phyloP scores from a whole-genome alignment of 2,113 vertebrate genomes.

The Cyanocitta stelleri region DNA sequence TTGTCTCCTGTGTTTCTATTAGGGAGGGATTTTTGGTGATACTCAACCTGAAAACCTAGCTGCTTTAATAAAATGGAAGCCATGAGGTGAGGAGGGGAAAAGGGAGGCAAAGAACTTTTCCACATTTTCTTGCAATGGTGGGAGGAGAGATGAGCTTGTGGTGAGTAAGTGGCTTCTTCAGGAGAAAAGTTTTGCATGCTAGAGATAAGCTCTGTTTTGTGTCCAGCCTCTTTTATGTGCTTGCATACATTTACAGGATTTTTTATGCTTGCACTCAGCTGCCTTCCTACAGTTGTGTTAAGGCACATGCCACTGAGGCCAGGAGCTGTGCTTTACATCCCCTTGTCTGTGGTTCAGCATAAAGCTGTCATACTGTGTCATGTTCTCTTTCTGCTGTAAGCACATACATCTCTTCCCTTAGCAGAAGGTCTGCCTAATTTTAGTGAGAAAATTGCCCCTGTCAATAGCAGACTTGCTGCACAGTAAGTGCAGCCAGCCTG shows the following conservation, averaged over 20 bases:
- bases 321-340: background rate
- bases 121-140: background rate
- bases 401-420: background rate
- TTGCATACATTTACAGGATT: background rate
- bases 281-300: background rate
- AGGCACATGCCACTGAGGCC: accelerated
- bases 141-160: background rate
- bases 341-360: background rate
- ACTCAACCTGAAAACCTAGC: background rate
- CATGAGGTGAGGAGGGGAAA: background rate
- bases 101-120: background rate
- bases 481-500: background rate
- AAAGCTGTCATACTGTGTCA: background rate
- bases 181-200: background rate
- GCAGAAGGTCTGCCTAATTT: background rate
- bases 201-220: background rate
- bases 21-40: background rate
- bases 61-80: background rate
- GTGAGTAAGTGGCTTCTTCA: background rate
- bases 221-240: background rate
- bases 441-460: background rate
- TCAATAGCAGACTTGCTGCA: background rate
- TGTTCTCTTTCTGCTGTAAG: background rate
- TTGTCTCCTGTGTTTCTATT: background rate
- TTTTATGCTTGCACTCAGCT: background rate